A percentile compares a stretch with the other conserved stretches of the same genome.
Conservation (phyloP, 2,888 invertebrate species). For the Thumatha senex region DNA sequence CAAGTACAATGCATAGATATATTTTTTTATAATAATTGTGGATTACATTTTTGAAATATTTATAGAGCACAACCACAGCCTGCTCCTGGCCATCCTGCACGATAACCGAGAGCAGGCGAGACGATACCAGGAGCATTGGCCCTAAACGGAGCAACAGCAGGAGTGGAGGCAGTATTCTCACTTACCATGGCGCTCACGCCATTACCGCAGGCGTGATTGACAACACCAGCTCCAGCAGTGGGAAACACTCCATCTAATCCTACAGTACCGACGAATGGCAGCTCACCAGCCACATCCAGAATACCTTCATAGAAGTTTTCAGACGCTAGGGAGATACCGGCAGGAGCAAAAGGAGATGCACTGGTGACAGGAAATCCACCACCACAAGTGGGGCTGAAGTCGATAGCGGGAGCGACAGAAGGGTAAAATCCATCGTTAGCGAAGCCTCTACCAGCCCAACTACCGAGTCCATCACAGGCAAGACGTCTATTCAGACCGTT, state of each 20-base stretch:
- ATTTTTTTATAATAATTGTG: too few species aligned
- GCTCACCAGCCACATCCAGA: constrained; percentile 35
- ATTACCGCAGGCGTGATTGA: constrained; percentile 40
- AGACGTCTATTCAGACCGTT: background rate
- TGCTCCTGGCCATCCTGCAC: constrained; percentile 3
- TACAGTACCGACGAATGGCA: constrained; percentile 46
- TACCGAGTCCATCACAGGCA: background rate
- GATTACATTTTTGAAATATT: too few species aligned
- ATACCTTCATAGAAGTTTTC: constrained; percentile 43
- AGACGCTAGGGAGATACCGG: constrained; percentile 20
- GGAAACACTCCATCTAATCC: constrained; percentile 40
- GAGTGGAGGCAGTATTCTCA: background rate
- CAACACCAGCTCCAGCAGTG: constrained; percentile 35
- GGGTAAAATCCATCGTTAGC: background rate
- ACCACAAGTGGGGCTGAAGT: constrained; percentile 12
- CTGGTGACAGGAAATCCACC: constrained; percentile 15
- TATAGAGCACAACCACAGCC: background rate
- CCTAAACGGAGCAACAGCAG: constrained; percentile 1
- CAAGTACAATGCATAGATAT: too few species aligned
- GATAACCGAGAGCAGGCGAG: background rate
- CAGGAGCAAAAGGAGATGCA: constrained; percentile 5
- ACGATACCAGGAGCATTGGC: background rate
- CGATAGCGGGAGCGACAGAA: constrained; percentile 1
- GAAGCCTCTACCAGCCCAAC: background rate
- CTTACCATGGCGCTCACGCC: constrained; percentile 18